These are phyloP conservation scores for Pecten maximus DNA, from an alignment of 2,888 invertebrate genomes.

Conservation along the genomic window DNA sequence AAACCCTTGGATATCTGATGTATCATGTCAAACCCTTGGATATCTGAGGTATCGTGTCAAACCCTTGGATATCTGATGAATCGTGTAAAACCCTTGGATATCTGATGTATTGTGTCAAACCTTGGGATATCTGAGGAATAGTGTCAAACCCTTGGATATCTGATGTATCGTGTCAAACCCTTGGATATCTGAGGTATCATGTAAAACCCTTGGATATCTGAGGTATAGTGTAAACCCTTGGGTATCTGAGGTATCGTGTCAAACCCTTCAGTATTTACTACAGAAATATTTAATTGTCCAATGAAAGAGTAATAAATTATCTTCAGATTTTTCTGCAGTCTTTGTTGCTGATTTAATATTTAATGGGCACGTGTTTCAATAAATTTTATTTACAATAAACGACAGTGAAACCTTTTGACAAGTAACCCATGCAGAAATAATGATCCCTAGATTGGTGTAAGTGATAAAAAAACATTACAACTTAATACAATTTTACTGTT, in stretches of 20 bases:
- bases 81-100: too few species aligned
- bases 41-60: too few species aligned
- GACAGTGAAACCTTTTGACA: background rate
- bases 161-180: too few species aligned
- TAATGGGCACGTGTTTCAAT: background rate
- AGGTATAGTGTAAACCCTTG: too few species aligned
- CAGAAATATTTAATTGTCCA: background rate
- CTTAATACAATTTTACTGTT: constrained; percentile 21
- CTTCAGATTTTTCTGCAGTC: background rate
- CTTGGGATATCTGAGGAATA: too few species aligned
- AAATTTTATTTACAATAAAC: background rate
- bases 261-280: background rate
- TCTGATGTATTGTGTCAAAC: too few species aligned
- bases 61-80: too few species aligned
- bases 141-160: too few species aligned
- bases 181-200: too few species aligned
- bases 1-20: too few species aligned
- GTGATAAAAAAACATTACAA: background rate
- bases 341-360: constrained; percentile 1
- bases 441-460: background rate
- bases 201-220: too few species aligned
- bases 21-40: too few species aligned
- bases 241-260: background rate
- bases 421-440: constrained; percentile 26
- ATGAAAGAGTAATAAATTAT: background rate